Evolutionary conservation across 2,797 vertebrate genomes (phyloP).

Genomic region (Heterohyrax brucei): DNA sequence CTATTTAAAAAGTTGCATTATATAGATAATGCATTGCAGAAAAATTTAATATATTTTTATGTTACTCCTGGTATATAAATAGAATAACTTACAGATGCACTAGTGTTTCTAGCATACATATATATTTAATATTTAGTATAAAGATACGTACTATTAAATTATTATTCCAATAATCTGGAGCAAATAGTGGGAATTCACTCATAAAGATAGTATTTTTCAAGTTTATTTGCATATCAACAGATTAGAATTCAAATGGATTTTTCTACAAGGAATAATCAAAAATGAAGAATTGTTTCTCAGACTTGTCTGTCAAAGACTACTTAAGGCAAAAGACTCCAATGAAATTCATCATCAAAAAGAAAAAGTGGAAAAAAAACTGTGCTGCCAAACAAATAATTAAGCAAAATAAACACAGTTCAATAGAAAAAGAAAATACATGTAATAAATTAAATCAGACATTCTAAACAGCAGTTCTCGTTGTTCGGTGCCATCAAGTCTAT

Average conservation of each 20-base stretch:
- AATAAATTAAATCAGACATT: not conserved
- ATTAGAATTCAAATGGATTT: not conserved
- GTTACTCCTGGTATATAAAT: not conserved
- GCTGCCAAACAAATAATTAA: not conserved
- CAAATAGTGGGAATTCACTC: not conserved
- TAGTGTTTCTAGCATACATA: not conserved
- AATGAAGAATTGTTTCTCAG: not conserved
- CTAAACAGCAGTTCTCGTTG: not conserved
- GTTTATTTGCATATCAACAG: not conserved
- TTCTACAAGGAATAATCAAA: not conserved
- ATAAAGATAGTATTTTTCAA: not conserved
- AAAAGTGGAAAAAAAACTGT: not conserved
- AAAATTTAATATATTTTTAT: not conserved
- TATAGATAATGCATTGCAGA: not conserved
- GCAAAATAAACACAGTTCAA: not conserved
- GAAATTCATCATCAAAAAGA: not conserved
- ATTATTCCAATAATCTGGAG: not conserved
- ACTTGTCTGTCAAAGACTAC: not conserved
- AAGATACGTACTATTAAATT: too few species aligned
- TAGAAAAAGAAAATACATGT: not conserved
- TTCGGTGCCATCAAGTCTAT: too few species aligned
- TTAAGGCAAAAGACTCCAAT: not conserved
- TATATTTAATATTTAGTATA: too few species aligned
- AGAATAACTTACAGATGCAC: not conserved
- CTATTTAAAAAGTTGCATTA: not conserved